Conservation (phyloP, 2,888 invertebrate species). For the Terebella lapidaria region DNA sequence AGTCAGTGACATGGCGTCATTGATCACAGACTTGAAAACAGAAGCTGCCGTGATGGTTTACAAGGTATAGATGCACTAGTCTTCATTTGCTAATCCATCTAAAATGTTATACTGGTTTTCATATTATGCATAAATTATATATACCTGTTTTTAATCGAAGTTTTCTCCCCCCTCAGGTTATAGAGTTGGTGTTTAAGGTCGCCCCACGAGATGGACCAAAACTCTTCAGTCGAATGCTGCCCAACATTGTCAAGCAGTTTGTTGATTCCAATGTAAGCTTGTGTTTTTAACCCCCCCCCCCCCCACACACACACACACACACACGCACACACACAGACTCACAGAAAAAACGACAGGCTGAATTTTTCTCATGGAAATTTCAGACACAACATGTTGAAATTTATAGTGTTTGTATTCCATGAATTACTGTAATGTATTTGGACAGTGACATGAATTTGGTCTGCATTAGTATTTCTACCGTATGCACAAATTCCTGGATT, state of each 20-base stretch:
- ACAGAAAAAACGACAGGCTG: no score
- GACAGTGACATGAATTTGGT: no score
- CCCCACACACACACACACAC: no score
- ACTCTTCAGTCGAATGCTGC: constrained; percentile 61
- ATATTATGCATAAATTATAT: constrained; percentile 1
- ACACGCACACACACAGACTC: no score
- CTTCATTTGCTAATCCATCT: not conserved
- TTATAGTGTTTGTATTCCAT: no score
- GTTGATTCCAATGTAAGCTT: constrained; percentile 39
- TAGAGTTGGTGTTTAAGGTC: constrained; percentile 72
- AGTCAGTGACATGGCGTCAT: constrained; percentile 60
- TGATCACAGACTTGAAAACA: constrained; percentile 66
- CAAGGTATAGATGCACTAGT: constrained; percentile 52
- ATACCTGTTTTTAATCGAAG: no score
- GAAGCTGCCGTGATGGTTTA: constrained; percentile 71
- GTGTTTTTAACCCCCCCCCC: not conserved
- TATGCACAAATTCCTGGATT: no score
- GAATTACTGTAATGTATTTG: no score
- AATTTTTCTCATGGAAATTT: no score
- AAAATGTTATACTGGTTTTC: not conserved
- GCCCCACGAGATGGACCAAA: constrained; percentile 70
- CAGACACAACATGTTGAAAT: no score
- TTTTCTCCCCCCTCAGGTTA: constrained; percentile 51
- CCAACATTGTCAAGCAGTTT: constrained; percentile 38
- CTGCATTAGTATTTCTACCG: no score